phyloP scores from a whole-genome alignment of 2,888 invertebrate species.

The Ophion ellenae region DNA sequence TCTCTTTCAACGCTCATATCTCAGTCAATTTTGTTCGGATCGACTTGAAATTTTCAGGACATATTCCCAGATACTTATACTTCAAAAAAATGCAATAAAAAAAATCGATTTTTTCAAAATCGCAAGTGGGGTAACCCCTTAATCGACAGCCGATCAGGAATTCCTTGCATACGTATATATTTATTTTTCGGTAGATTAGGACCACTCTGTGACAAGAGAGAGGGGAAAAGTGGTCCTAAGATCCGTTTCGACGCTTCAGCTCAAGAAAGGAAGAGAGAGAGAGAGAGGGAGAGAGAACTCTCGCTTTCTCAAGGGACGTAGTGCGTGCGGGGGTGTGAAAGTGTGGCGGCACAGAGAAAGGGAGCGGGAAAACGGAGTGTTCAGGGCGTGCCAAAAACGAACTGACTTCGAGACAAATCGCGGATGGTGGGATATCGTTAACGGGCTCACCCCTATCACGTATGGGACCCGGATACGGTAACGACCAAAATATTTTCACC shows the following conservation, averaged over 20 bases:
- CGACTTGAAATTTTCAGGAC: too few species aligned
- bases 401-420: conserved; percentile 66
- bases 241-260: neutral
- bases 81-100: too few species aligned
- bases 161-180: too few species aligned
- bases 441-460: conserved; percentile 61
- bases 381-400: conserved; percentile 43
- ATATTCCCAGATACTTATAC: too few species aligned
- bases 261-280: neutral
- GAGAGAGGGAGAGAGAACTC: neutral
- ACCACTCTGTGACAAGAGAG: neutral
- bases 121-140: too few species aligned
- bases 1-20: too few species aligned
- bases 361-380: conserved; percentile 34
- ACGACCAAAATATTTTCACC: conserved; percentile 73
- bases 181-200: too few species aligned
- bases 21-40: too few species aligned
- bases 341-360: conserved; percentile 4
- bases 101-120: too few species aligned
- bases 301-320: conserved; percentile 43
- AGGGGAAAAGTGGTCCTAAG: neutral
- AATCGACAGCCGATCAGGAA: too few species aligned
- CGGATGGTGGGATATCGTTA: conserved; percentile 54
- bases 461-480: conserved; percentile 68
- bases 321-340: conserved; percentile 19